These are phyloP conservation scores for Invenusta paracnida DNA, from an alignment of 2,888 invertebrate genomes.

Conservation along the genomic window DNA sequence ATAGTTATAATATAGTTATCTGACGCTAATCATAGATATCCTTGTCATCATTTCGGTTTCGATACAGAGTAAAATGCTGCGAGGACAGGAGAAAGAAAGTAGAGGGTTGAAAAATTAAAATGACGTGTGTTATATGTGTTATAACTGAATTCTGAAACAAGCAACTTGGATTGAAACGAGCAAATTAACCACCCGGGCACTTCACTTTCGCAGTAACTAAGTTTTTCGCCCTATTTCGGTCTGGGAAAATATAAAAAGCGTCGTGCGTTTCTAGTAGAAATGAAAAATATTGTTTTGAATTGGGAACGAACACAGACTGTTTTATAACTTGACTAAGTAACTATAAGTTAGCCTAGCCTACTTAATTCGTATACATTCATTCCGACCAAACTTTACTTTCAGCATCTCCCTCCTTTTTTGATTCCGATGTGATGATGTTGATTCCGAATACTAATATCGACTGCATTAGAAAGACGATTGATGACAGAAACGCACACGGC, in stretches of 20 bases:
- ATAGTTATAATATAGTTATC: neutral
- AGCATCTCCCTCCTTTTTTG: no score
- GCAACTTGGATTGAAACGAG: neutral
- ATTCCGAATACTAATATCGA: neutral
- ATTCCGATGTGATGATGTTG: neutral
- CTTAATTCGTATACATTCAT: no score
- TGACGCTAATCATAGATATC: neutral
- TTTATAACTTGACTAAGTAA: no score
- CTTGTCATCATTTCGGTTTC: neutral
- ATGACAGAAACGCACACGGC: neutral
- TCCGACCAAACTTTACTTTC: no score
- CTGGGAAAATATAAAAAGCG: neutral
- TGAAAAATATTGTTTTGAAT: no score
- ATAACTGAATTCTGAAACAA: neutral
- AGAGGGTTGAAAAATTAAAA: neutral
- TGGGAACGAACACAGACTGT: no score
- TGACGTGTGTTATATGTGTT: neutral
- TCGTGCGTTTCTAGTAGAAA: no score
- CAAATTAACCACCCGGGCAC: neutral
- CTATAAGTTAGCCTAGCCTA: no score
- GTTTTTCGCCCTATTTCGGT: neutral
- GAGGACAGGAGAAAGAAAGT: neutral
- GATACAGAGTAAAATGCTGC: neutral
- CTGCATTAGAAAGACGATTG: neutral
- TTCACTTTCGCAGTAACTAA: neutral